Evolutionary conservation across 2,888 invertebrate genomes (phyloP).

Genomic region (Priocnemis perturbator): DNA sequence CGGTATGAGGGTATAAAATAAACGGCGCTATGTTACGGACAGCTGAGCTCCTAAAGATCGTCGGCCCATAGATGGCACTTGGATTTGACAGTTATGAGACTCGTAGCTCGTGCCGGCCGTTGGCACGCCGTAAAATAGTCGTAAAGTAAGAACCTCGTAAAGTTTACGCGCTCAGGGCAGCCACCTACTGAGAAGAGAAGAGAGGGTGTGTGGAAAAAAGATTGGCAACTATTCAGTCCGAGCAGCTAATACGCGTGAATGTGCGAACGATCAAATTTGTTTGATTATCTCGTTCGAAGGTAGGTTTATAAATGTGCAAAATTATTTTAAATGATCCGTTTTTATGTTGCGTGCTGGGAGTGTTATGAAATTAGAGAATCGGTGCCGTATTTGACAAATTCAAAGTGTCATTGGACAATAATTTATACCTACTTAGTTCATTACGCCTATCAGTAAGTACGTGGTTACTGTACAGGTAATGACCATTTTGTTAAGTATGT

Average conservation of each 20-base stretch:
- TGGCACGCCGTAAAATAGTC: conserved; percentile 70
- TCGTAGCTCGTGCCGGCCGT: conserved; percentile 69
- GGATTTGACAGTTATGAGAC: conserved; percentile 72
- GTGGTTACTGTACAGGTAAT: too few species aligned
- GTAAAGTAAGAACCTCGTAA: conserved; percentile 70
- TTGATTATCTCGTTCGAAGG: too few species aligned
- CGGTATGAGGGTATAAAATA: conserved; percentile 47
- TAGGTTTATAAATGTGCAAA: too few species aligned
- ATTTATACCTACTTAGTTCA: too few species aligned
- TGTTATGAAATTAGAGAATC: too few species aligned
- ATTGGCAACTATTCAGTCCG: too few species aligned
- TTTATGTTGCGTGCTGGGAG: too few species aligned
- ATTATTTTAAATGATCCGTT: too few species aligned
- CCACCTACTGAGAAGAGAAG: conserved; percentile 24
- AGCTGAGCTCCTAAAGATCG: conserved; percentile 61
- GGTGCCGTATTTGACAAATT: too few species aligned
- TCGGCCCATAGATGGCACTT: conserved; percentile 69
- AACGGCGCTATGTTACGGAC: conserved; percentile 56
- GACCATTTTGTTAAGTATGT: too few species aligned
- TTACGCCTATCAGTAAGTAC: too few species aligned
- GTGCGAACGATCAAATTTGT: background rate
- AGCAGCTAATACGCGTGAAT: background rate
- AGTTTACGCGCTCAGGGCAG: conserved; percentile 47
- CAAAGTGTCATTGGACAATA: too few species aligned
- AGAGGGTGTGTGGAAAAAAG: conserved; percentile 8